Evolutionary conservation across 92 coral and sea anemone species (phyloP).

Genomic region (Parazoanthus swiftii): DNA sequence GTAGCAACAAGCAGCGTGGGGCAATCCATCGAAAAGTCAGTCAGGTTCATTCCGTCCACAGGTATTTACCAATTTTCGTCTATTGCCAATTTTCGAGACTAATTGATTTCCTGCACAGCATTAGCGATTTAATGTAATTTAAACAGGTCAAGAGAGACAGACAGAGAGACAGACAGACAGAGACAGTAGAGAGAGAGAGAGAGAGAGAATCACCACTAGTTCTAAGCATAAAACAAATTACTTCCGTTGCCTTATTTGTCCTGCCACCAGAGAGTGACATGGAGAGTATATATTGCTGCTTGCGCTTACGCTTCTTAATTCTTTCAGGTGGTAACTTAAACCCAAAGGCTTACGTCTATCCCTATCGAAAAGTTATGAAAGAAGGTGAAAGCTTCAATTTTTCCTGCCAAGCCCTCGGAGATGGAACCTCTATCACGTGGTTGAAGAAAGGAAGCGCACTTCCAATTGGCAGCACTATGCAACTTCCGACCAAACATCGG

Average conservation of each 20-base stretch:
- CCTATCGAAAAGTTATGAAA: slow-evolving; percentile 46
- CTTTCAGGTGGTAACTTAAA: slow-evolving; percentile 50
- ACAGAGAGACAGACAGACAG: too few species aligned
- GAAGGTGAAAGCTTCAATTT: slow-evolving; percentile 59
- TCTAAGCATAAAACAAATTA: too few species aligned
- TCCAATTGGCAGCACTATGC: slow-evolving; percentile 36
- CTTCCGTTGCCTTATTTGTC: too few species aligned
- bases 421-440: slow-evolving; percentile 63
- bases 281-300: too few species aligned
- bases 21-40: slow-evolving; percentile 46
- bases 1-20: slow-evolving; percentile 48
- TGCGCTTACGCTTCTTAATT: not conserved
- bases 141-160: too few species aligned
- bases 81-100: not conserved
- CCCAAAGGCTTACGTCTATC: slow-evolving; percentile 73
- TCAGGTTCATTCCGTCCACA: slow-evolving; percentile 54
- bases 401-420: slow-evolving; percentile 77
- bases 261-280: too few species aligned
- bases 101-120: not conserved
- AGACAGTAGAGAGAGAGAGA: too few species aligned
- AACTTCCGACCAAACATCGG: slow-evolving; percentile 33
- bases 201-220: too few species aligned
- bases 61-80: slow-evolving; percentile 42
- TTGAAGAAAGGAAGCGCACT: slow-evolving; percentile 57
- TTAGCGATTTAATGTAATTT: too few species aligned